Evolutionary conservation across 2,113 vertebrate species (phyloP).

Genomic region (Siphamia tubifer): DNA sequence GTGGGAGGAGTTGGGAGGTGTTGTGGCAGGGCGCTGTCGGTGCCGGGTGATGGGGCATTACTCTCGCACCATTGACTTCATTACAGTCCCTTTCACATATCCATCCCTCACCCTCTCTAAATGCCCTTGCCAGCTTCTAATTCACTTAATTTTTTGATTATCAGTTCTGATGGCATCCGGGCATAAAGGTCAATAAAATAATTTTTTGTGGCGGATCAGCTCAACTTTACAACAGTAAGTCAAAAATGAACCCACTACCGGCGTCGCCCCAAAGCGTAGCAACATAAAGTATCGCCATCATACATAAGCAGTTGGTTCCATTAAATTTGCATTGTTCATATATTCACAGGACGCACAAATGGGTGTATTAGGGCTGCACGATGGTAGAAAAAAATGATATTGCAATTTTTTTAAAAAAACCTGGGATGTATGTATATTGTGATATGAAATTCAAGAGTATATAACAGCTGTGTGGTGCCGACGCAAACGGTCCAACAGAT

Average conservation of each 20-base stretch:
- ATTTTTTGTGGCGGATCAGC: conserved; percentile 50
- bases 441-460: too few relatives aligned
- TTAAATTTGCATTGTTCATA: conserved; percentile 58
- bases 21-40: conserved; percentile 49
- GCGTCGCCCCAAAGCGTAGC: background rate
- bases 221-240: conserved; percentile 60
- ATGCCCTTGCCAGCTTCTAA: conserved; percentile 71
- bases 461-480: too few relatives aligned
- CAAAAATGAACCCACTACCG: conserved; percentile 23
- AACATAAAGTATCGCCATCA: conserved; percentile 36
- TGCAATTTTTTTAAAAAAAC: too few relatives aligned
- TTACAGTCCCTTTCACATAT: conserved; percentile 74
- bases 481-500: too few relatives aligned
- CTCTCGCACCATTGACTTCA: conserved; percentile 79
- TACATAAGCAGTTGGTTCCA: conserved; percentile 44
- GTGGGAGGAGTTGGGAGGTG: conserved; percentile 39
- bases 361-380: too few relatives aligned
- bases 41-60: conserved; percentile 74
- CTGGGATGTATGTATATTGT: too few relatives aligned
- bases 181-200: conserved; percentile 77
- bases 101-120: conserved; percentile 66
- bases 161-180: conserved; percentile 67
- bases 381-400: too few relatives aligned
- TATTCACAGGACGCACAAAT: conserved; percentile 45
- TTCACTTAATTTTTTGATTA: conserved; percentile 81